Evolutionary conservation across 2,888 invertebrate species (phyloP).

Genomic region (Bugula neritina): DNA sequence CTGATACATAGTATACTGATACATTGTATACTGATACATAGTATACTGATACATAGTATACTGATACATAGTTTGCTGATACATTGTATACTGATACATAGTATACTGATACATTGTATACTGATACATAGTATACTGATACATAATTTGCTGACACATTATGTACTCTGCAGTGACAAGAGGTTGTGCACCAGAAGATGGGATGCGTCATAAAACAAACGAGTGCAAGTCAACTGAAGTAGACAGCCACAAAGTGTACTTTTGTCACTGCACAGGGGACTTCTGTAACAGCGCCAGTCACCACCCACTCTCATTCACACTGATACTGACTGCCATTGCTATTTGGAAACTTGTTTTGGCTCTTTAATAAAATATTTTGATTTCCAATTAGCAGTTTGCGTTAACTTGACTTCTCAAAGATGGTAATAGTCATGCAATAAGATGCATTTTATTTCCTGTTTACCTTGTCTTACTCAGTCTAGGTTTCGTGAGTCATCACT

Average conservation of each 20-base stretch:
- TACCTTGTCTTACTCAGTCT: too few relatives aligned
- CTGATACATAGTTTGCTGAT: neutral
- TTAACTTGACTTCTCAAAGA: too few relatives aligned
- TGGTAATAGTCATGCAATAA: too few relatives aligned
- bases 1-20: neutral
- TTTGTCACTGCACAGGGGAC: constrained; percentile 20
- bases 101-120: neutral
- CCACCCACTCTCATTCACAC: neutral
- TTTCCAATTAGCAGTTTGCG: too few relatives aligned
- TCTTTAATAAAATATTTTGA: too few relatives aligned
- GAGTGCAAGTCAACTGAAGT: constrained; percentile 22
- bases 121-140: neutral
- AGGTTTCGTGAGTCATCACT: too few relatives aligned
- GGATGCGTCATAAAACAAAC: neutral
- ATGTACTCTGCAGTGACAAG: constrained; percentile 16
- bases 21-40: neutral
- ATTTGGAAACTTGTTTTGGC: too few relatives aligned
- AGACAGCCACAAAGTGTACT: neutral
- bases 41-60: neutral
- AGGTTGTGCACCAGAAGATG: constrained; percentile 18
- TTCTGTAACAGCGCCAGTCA: neutral
- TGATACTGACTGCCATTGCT: too few relatives aligned
- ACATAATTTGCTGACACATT: too few relatives aligned
- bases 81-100: neutral
- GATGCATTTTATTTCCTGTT: too few relatives aligned